phyloP scores from a whole-genome alignment of 1,140 invertebrate genomes.

The Ostrea edulis region DNA sequence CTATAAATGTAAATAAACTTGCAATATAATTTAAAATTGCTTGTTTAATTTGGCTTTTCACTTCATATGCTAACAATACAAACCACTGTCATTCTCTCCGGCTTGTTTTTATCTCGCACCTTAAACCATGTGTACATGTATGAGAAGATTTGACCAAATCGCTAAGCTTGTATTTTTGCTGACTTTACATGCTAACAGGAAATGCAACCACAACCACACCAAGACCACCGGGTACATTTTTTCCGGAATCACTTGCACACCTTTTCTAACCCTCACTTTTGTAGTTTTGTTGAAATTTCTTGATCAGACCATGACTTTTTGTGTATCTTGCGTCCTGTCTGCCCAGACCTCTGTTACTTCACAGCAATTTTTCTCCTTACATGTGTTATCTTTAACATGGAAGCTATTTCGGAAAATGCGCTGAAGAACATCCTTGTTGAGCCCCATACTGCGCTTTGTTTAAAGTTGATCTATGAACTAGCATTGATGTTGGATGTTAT shows the following conservation, averaged over 20 bases:
- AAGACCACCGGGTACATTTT: constrained; percentile 32
- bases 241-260: constrained; percentile 22
- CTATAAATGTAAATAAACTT: neutral
- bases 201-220: constrained; percentile 23
- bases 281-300: constrained; percentile 35
- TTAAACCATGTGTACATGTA: neutral
- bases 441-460: neutral
- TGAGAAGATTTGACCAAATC: neutral
- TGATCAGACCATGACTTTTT: neutral
- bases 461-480: neutral
- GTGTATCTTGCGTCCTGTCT: constrained; percentile 26
- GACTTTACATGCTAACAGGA: constrained; percentile 38
- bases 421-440: neutral
- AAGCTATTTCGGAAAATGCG: neutral
- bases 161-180: constrained; percentile 28
- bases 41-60: neutral
- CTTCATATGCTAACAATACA: constrained; percentile 8
- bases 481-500: neutral
- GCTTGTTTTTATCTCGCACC: constrained; percentile 11
- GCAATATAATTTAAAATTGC: neutral
- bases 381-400: neutral
- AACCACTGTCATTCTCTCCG: constrained; percentile 14
- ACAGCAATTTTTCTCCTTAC: neutral
- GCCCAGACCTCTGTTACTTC: neutral
- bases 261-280: constrained; percentile 37